phyloP scores from a whole-genome alignment of 2,888 invertebrate genomes.

The Ryuthela nishihirai region DNA sequence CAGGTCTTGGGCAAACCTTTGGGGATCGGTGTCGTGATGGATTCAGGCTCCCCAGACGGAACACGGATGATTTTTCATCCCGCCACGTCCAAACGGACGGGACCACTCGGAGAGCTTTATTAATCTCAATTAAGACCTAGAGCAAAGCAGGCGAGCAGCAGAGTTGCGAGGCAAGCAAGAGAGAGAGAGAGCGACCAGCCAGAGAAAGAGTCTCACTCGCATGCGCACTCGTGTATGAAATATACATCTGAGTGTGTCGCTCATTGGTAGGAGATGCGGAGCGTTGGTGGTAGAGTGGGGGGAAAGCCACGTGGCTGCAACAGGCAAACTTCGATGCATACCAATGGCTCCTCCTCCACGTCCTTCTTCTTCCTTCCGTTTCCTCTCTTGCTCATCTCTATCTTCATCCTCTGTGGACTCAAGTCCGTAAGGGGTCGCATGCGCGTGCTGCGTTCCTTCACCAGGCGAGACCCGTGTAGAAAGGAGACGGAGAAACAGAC shows the following conservation, averaged over 20 bases:
- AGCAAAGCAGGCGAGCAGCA: slow-evolving; percentile 20
- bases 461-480: no score
- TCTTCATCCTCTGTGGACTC: no score
- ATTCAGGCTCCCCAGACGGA: slow-evolving; percentile 38
- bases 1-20: slow-evolving; percentile 31
- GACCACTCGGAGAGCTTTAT: slow-evolving; percentile 32
- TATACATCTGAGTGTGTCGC: slow-evolving; percentile 39
- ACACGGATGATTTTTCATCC: slow-evolving; percentile 38
- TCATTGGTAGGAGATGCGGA: slow-evolving; percentile 30
- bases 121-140: slow-evolving; percentile 37
- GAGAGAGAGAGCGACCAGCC: no score
- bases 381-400: no score
- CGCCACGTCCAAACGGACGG: slow-evolving; percentile 34
- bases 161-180: slow-evolving; percentile 28
- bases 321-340: slow-evolving; percentile 27
- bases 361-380: slow-evolving; percentile 1
- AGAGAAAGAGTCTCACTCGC: no score
- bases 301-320: no score
- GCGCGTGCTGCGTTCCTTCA: no score
- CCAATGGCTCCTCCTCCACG: slow-evolving; percentile 29
- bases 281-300: slow-evolving; percentile 9
- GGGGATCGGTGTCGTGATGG: slow-evolving; percentile 33
- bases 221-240: slow-evolving; percentile 38
- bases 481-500: no score
- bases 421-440: no score